Conservation (phyloP, 2,797 vertebrate species). For the Arrhamphus sclerolepis region DNA sequence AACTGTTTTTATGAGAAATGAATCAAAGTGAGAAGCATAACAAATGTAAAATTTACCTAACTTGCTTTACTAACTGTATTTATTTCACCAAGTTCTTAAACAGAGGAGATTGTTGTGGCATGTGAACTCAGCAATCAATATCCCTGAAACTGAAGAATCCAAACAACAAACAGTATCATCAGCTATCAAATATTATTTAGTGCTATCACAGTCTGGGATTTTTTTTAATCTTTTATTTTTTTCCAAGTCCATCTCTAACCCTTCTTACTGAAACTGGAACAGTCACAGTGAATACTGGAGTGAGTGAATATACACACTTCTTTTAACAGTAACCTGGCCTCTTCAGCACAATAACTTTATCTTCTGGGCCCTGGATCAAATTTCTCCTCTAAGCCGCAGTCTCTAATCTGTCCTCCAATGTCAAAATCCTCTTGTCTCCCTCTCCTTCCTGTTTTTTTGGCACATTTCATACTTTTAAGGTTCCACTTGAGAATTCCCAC, state of each 20-base stretch:
- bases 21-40: too few relatives aligned
- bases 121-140: too few relatives aligned
- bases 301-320: conserved; percentile 33
- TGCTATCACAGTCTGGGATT: conserved; percentile 43
- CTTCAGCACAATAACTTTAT: conserved; percentile 58
- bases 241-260: conserved; percentile 48
- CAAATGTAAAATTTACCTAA: too few relatives aligned
- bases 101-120: too few relatives aligned
- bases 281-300: conserved; percentile 18
- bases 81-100: too few relatives aligned
- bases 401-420: conserved; percentile 46
- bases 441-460: conserved; percentile 45
- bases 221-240: conserved; percentile 1
- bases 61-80: too few relatives aligned
- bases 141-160: too few relatives aligned
- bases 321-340: conserved; percentile 57
- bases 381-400: conserved; percentile 62
- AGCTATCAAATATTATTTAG: conserved; percentile 43
- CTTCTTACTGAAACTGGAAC: conserved; percentile 10
- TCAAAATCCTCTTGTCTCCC: conserved; percentile 51
- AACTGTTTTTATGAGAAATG: too few relatives aligned
- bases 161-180: too few relatives aligned
- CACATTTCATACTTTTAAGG: conserved; percentile 58
- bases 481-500: conserved; percentile 73
- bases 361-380: conserved; percentile 55